phyloP scores from a whole-genome alignment of 2,888 invertebrate genomes.

The Spilarctia lutea region DNA sequence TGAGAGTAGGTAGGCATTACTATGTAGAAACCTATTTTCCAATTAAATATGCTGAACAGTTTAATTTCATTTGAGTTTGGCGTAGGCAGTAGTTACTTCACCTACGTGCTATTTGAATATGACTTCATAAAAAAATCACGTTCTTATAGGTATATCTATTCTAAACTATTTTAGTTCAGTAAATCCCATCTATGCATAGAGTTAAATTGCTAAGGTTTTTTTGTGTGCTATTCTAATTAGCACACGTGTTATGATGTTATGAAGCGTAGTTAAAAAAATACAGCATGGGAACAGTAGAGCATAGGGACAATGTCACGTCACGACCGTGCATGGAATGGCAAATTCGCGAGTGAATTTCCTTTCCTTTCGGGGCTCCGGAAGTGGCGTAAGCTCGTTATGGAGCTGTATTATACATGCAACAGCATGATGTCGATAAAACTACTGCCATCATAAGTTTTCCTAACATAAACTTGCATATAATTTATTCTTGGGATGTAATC shows the following conservation, averaged over 20 bases:
- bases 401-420: constrained; percentile 70
- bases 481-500: constrained; percentile 7
- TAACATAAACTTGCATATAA: constrained; percentile 9
- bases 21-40: constrained; percentile 9
- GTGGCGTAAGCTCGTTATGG: constrained; percentile 67
- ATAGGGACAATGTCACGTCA: constrained; percentile 64
- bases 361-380: constrained; percentile 82
- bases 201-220: not conserved
- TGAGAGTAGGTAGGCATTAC: constrained; percentile 3
- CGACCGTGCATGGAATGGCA: constrained; percentile 72
- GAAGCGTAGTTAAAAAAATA: constrained; percentile 61
- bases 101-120: not conserved
- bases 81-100: not conserved
- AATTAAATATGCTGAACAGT: constrained; percentile 9
- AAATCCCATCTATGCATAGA: no score
- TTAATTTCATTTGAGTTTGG: not conserved
- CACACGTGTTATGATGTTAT: constrained; percentile 26
- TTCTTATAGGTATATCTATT: not conserved
- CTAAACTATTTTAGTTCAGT: not conserved
- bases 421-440: constrained; percentile 70
- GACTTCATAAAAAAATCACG: not conserved
- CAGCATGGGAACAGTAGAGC: constrained; percentile 66
- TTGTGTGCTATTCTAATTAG: not conserved
- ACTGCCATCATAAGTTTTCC: constrained; percentile 35
- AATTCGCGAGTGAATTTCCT: constrained; percentile 78